phyloP scores from a whole-genome alignment of 1,140 invertebrate genomes.

The Drosophila kikkawai region DNA sequence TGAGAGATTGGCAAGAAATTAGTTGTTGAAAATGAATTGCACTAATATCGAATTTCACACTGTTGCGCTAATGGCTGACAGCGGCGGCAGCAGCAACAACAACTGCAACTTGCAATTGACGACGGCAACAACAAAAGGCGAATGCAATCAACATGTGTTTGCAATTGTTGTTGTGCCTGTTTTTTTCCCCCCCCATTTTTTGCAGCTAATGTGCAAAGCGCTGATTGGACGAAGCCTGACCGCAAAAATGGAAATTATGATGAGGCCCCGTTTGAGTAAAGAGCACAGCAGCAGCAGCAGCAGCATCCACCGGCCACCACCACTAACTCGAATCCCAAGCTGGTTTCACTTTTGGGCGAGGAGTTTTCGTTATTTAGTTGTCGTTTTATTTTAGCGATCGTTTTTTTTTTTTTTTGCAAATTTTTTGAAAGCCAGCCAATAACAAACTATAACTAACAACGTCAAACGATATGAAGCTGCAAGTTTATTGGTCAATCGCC shows the following conservation, averaged over 20 bases:
- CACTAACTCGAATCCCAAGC: constrained; percentile 62
- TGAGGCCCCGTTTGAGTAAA: constrained; percentile 80
- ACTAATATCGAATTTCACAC: constrained; percentile 84
- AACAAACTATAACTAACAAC: constrained; percentile 82
- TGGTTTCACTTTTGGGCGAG: constrained; percentile 77
- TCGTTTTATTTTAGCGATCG: constrained; percentile 43
- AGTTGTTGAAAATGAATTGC: constrained; percentile 83
- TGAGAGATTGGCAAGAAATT: constrained; percentile 70
- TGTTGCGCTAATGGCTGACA: constrained; percentile 76
- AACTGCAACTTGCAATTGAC: constrained; percentile 54
- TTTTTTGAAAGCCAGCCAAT: constrained; percentile 65
- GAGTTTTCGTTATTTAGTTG: constrained; percentile 60
- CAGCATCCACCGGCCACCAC: constrained; percentile 11
- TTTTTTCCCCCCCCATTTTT: constrained; percentile 21
- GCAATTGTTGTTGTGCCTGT: constrained; percentile 37
- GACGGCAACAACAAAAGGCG: constrained; percentile 74
- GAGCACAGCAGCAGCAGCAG: constrained; percentile 65
- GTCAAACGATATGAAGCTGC: constrained; percentile 80
- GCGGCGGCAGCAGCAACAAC: constrained; percentile 27
- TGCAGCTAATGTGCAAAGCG: constrained; percentile 79
- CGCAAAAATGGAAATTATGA: constrained; percentile 83
- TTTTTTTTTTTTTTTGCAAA: constrained; percentile 38
- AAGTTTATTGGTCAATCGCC: constrained; percentile 80
- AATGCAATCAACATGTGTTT: constrained; percentile 80
- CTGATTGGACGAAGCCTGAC: constrained; percentile 82